Percentiles rank a stretch among this genome's conserved stretches.
Conservation (phyloP, 2,113 vertebrate genomes). For the Pangasianodon hypophthalmus region DNA sequence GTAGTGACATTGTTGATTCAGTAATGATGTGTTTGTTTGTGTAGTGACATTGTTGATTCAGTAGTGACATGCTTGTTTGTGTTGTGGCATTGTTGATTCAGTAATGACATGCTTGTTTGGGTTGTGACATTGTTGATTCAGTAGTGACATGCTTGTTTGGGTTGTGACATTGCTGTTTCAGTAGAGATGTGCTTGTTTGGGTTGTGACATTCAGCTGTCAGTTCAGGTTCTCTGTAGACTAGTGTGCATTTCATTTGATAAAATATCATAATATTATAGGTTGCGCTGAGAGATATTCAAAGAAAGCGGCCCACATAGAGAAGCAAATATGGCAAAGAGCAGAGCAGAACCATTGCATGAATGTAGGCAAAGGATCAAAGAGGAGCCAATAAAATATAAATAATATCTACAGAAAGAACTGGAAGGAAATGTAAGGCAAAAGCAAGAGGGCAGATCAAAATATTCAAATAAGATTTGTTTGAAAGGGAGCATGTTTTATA, state of each 20-base stretch:
- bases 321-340: not conserved
- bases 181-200: not conserved
- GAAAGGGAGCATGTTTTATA: not conserved
- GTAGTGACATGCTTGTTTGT: not conserved
- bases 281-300: not conserved
- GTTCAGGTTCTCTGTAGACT: not conserved
- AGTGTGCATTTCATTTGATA: not conserved
- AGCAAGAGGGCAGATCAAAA: not conserved
- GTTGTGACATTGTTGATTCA: not conserved
- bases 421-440: not conserved
- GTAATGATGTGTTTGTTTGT: not conserved
- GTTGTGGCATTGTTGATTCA: not conserved
- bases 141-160: not conserved
- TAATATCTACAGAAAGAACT: not conserved
- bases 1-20: not conserved
- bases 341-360: not conserved
- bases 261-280: not conserved
- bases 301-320: not conserved
- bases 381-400: not conserved
- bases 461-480: not conserved
- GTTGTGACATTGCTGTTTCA: not conserved
- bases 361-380: not conserved
- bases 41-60: not conserved
- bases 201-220: not conserved
- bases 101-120: not conserved